phyloP scores from a whole-genome alignment of 2,113 vertebrate genomes.

The Aptenodytes patagonicus region DNA sequence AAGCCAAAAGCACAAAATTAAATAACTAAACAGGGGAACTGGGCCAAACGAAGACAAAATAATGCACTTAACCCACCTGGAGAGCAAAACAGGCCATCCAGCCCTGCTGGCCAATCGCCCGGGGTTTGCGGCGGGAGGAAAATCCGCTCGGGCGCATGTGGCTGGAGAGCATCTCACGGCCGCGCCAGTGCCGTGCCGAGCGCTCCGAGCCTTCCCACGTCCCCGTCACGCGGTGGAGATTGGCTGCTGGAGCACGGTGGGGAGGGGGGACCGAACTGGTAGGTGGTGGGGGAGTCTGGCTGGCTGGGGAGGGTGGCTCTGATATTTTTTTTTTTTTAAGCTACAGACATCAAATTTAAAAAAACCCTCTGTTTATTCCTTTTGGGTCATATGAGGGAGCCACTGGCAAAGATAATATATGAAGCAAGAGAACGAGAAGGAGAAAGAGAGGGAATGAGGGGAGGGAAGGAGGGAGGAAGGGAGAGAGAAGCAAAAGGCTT shows the following conservation, averaged over 20 bases:
- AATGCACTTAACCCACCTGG: constrained; percentile 75
- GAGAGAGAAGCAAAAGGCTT: constrained; percentile 68
- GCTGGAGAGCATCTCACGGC: constrained; percentile 44
- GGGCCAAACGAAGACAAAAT: constrained; percentile 67
- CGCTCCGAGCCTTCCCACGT: constrained; percentile 69
- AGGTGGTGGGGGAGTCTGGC: not conserved
- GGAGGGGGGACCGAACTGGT: not conserved
- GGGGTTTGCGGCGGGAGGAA: constrained; percentile 34
- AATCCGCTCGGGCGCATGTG: constrained; percentile 58
- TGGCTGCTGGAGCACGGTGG: constrained; percentile 54
- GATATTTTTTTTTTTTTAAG: constrained; percentile 53
- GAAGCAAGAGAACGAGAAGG: constrained; percentile 62
- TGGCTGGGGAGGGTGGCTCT: not conserved
- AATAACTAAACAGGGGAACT: not conserved
- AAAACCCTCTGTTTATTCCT: constrained; percentile 60
- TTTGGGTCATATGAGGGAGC: constrained; percentile 75
- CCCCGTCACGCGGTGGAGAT: constrained; percentile 59
- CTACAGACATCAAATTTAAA: constrained; percentile 37
- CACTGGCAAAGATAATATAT: constrained; percentile 73
- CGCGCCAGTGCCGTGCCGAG: constrained; percentile 47
- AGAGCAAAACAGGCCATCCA: constrained; percentile 55
- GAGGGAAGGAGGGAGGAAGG: constrained; percentile 22
- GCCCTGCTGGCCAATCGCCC: constrained; percentile 49
- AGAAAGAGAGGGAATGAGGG: not conserved
- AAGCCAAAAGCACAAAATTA: not conserved